Base-by-base conservation (phyloP, 2,888 invertebrate species). In the Mimas tiliae region DNA sequence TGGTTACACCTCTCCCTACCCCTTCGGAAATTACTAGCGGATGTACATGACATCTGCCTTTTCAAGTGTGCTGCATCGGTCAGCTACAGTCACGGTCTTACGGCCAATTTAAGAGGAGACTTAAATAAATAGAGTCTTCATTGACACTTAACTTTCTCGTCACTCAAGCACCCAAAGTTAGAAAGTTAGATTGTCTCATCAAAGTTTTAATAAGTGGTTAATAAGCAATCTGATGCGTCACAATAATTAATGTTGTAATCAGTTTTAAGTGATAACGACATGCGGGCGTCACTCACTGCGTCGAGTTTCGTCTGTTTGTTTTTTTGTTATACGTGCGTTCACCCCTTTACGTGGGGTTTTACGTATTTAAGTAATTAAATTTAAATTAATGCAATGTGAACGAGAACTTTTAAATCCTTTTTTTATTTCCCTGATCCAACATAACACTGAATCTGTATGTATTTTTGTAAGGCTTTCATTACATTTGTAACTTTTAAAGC, bases 191-290 rank as follows among this genome's bases (percentile, higher is more conserved):
- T 90, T 85, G 85, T 84, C 79, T 82, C 85, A 85, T 89, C 88
- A 88, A 75, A 72, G 64, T 71, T 70, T 80, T 78, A 79, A 79
- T 78, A 76, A 79, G 69, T 67, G 65, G 64, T 85, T 85, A 86
- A 87, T 87, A 85, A 86, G 86, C 89, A 93, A 92, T 93, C 92
- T 90, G 90, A 88, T 79, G 82, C 86, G 84, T 86, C 84, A 84
- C 78, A 82, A 84, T 91, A 90, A 91, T 92, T 92, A 91, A 89
- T 83, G 82, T 78, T 78, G 80, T 90, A 89, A 90, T 90, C 87
- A 86, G 85, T 86, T 84, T 84, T 90, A 90, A 92, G 88, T 91
- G 90, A 86, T 88, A 91, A 91, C 89, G 90, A 87, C 90, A 91
- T 91, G 91, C 91, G 91, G 91, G 91, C 74, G 63, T 65, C 67